phyloP scores from a whole-genome alignment of 2,797 vertebrate species.

The Neomorphus geoffroyi region DNA sequence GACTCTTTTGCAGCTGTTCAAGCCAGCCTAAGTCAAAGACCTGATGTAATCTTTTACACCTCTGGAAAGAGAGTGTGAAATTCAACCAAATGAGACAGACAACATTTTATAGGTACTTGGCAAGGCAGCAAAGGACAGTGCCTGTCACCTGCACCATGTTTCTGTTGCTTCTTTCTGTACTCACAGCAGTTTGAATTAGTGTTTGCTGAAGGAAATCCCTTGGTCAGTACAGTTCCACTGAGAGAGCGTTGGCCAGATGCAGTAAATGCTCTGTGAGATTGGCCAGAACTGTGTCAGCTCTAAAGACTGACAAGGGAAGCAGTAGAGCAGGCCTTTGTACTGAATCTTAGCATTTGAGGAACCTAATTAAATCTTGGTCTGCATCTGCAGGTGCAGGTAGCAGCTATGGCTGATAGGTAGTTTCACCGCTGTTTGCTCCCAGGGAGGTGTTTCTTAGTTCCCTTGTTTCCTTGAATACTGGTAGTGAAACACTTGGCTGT shows the following conservation, averaged over 20 bases:
- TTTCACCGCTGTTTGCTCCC: background rate
- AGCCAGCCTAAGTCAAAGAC: background rate
- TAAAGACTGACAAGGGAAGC: background rate
- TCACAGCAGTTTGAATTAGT: fast-evolving
- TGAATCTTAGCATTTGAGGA: background rate
- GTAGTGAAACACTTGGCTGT: background rate
- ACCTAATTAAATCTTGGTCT: background rate
- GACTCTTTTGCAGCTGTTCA: background rate
- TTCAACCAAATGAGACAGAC: background rate
- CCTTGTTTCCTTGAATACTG: background rate
- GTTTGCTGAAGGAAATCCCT: background rate
- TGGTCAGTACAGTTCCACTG: background rate
- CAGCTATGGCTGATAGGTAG: background rate
- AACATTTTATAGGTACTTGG: background rate
- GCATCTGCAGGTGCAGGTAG: background rate
- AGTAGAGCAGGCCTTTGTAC: background rate
- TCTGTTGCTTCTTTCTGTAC: background rate
- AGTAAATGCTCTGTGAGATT: background rate
- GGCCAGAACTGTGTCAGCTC: background rate
- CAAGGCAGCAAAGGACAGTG: background rate
- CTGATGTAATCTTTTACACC: background rate
- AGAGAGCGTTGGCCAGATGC: fast-evolving
- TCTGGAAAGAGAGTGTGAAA: background rate
- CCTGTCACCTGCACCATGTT: background rate
- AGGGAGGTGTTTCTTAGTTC: background rate